A percentile compares a stretch with the other conserved stretches of the same genome.
Conservation (phyloP, 2,797 vertebrate genomes). For the Enteromius afrohamiltoni region DNA sequence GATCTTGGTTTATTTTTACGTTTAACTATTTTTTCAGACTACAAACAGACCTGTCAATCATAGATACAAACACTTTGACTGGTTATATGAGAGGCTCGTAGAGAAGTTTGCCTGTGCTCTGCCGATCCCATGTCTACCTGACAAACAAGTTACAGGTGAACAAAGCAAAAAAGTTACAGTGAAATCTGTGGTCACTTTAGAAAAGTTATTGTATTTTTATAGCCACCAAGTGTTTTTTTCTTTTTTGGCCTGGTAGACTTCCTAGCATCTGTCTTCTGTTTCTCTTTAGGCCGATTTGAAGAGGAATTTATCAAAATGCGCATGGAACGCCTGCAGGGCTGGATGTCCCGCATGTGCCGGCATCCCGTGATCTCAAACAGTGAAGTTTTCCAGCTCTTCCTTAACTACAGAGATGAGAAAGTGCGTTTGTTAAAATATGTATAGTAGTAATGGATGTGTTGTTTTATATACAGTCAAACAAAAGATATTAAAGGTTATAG, state of each 20-base stretch:
- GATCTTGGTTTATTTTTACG: background rate
- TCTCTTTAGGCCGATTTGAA: conserved; percentile 85
- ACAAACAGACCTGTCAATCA: conserved; percentile 91
- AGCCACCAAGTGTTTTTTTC: background rate
- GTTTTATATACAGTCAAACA: background rate
- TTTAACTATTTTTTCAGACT: conserved; percentile 72
- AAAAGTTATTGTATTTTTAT: background rate
- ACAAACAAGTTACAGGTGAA: conserved; percentile 93
- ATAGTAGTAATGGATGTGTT: background rate
- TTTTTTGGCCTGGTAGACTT: conserved; percentile 11
- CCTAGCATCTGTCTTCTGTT: conserved; percentile 22
- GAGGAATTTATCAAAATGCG: conserved; percentile 91
- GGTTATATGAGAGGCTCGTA: conserved; percentile 89
- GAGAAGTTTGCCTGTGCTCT: conserved; percentile 89
- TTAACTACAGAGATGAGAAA: conserved; percentile 88
- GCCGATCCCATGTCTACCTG: conserved; percentile 88
- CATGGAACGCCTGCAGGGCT: conserved; percentile 89
- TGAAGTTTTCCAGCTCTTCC: conserved; percentile 90
- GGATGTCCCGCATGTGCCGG: conserved; percentile 90
- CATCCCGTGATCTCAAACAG: conserved; percentile 88
- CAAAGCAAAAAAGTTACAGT: background rate
- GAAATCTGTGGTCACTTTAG: background rate
- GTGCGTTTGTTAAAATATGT: conserved; percentile 60
- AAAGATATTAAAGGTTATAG: background rate
- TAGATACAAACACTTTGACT: conserved; percentile 95